Base-by-base conservation (phyloP, 2,888 invertebrate species). In the Campopleginae sp. region DNA sequence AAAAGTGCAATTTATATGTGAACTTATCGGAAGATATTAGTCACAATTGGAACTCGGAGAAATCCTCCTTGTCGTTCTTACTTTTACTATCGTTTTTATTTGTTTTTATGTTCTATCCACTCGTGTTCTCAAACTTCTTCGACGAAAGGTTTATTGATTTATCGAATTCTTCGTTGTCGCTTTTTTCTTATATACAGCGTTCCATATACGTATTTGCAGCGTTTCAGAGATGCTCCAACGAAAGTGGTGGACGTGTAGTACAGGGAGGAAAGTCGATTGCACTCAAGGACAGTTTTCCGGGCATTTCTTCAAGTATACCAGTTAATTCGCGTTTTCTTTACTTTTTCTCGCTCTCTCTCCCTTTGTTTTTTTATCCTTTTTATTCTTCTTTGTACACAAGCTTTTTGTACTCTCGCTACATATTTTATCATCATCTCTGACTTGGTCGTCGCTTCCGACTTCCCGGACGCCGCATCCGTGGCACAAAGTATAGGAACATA, bases 121-220 rank as follows among this genome's bases (percentile, higher is more conserved):
- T 48, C 12, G 38, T 17, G 31, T 51, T 51, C 48, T 44, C 48
- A 51, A 70, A 70, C 48, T 61, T 74, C 31, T 58, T 78, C 46
- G 17, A 54, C 72, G 46, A 58, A 70, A 78, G 51, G 70, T 70
- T 33, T 78, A 38, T 68, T 44, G n/a, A 68, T 78, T 78, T 78
- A 78, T 68, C 58, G 58, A 68, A 68, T 58, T 31, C 44, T 58
- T 38, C 14, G 23, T 42, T 51, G 33, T 38, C 1, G 54, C 38
- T 51, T n/a, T 68, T 51, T 63, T 42, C 42, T 74, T 74, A 27
- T 51, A 33, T 17, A 48, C 38, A 38, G 38, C 38, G 10, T 38
- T 48, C 33, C 27, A 70, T 33, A 54, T 17, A 44, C 19, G 23
- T 48, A 23, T 38, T 19, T 38, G 27, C 38, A 0, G 38, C 19